phyloP scores from a whole-genome alignment of 2,888 invertebrate genomes.

The Caenorhabditis japonica region DNA sequence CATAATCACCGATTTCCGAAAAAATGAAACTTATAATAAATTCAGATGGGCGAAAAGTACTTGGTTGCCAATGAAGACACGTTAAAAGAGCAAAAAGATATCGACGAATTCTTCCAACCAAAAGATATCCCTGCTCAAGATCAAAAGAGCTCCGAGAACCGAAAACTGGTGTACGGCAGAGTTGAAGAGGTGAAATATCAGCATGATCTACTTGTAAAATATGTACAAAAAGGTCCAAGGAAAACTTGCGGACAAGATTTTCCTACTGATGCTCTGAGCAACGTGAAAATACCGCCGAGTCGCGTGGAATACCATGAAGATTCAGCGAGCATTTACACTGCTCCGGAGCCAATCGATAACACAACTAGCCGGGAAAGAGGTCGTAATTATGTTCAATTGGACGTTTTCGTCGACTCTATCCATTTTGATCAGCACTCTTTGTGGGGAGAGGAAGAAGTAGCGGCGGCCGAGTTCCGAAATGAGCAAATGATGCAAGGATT shows the following conservation, averaged over 20 bases:
- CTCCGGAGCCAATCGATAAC: conserved; percentile 23
- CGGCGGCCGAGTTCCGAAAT: conserved; percentile 25
- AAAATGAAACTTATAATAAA: too few species aligned
- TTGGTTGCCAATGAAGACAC: conserved; percentile 8
- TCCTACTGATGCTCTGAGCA: conserved; percentile 12
- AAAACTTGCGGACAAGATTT: conserved; percentile 16
- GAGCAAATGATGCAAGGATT: conserved; percentile 33
- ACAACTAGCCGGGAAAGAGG: conserved; percentile 10
- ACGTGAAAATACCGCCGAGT: conserved; percentile 6
- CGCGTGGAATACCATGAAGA: conserved; percentile 31
- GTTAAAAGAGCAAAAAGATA: conserved; percentile 16
- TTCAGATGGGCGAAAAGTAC: conserved; percentile 47
- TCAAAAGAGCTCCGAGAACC: conserved; percentile 7
- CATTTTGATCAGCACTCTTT: conserved; percentile 55
- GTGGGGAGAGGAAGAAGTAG: conserved; percentile 44
- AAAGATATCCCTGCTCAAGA: conserved; percentile 17
- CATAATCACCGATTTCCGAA: too few species aligned
- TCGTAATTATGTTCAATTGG: conserved; percentile 39
- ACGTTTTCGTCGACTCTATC: conserved; percentile 53
- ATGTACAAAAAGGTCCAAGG: conserved; percentile 13
- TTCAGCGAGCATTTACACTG: conserved; percentile 32
- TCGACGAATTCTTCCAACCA: conserved; percentile 33
- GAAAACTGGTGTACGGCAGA: conserved; percentile 35
- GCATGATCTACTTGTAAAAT: conserved; percentile 34
- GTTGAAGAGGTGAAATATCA: conserved; percentile 28